Evolutionary conservation across 1,140 invertebrate species (phyloP), one percentile per base, ranked within the genome.

Genomic region (Zaprionus inermis): DNA sequence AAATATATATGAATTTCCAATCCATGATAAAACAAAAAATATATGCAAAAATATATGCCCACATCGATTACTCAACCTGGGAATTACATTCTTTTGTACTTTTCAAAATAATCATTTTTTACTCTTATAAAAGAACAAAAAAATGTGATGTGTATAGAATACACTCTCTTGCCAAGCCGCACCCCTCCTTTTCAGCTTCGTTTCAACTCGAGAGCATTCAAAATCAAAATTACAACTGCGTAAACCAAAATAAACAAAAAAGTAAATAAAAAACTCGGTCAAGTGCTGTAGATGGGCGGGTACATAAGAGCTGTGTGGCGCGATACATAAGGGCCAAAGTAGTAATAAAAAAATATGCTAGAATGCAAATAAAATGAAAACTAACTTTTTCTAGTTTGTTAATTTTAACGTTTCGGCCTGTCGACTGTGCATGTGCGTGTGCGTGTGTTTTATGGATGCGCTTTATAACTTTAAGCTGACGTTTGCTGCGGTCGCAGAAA

Each of bases 181-280:
- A 44, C 38, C 38, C 38, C 38, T 16, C n/a, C n/a, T 41, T 18
- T 44, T n/a, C 38, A 18, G 38, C 7, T 44, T 1, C n/a, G n/a
- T 44, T n/a, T 18, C 38, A n/a, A 44, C n/a, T 44, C 16, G 16
- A 44, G 38, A 16, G 38, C 38, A 44, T 44, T 44, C 38, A 44
- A 44, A 44, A 44, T 44, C 38, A 44, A 44, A 44, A 16, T 16
- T 44, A 44, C 38, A 44, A 44, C 38, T 44, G 38, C 38, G n/a
- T 44, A 44, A 44, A 18, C 38, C 38, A 44, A 44, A n/a, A 7
- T 10, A 28, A 32, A 59, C 3, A 54, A 20, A 1, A 10, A 22
- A 49, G 44, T 38, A 22, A 74, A 80, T 60, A 61, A 6, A 83
- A 82, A 73, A 89, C 52, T 89, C 70, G 84, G 83, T 83, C 84